Conservation (phyloP, 2,797 vertebrate species). For the Centroberyx gerrardi region DNA sequence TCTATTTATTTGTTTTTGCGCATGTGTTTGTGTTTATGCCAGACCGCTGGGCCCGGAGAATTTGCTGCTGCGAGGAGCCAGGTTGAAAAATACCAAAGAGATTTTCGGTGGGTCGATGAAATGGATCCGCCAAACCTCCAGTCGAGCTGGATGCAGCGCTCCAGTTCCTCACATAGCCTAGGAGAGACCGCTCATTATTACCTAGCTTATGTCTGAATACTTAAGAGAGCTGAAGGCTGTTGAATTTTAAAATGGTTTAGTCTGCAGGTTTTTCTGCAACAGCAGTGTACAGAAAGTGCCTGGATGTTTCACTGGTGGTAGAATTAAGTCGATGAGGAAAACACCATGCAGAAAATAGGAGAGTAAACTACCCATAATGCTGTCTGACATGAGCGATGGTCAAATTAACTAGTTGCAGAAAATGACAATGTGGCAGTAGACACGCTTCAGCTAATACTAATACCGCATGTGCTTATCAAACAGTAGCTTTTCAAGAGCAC, state of each 20-base stretch:
- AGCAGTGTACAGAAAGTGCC: not conserved
- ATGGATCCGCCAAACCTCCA: constrained; percentile 6
- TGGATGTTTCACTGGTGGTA: not conserved
- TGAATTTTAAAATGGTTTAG: not conserved
- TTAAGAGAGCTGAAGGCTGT: not conserved
- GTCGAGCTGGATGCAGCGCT: not conserved
- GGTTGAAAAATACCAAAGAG: constrained; percentile 99
- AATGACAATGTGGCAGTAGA: not conserved
- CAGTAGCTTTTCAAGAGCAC: too few species aligned
- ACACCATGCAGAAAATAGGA: too few species aligned
- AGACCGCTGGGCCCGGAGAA: constrained; percentile 97
- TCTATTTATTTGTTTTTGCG: constrained; percentile 15
- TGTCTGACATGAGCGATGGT: not conserved
- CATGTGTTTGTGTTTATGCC: constrained; percentile 36
- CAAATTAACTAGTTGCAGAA: not conserved
- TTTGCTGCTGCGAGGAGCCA: constrained; percentile 96
- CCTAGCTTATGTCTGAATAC: not conserved
- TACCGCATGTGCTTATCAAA: too few species aligned
- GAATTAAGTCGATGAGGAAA: not conserved
- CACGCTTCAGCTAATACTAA: not conserved
- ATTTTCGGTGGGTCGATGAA: constrained; percentile 92
- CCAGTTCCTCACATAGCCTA: not conserved
- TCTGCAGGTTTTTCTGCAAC: not conserved
- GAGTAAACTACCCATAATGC: not conserved
- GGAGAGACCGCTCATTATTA: not conserved